Percentiles rank a stretch among this genome's conserved stretches.
Evolutionary conservation across 2,888 invertebrate genomes (phyloP).

Genomic region (Argyra leucocephala): DNA sequence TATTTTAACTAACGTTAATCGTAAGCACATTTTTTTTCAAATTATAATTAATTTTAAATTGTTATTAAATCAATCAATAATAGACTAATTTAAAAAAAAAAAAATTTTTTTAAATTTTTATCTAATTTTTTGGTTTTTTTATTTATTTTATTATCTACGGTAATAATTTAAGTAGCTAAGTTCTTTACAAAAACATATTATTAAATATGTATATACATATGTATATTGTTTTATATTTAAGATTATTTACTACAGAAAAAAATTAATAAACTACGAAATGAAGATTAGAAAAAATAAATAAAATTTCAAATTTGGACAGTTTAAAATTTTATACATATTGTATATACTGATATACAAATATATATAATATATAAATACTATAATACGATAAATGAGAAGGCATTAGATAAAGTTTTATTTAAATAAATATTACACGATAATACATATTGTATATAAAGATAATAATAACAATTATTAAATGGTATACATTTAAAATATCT

Average conservation of each 20-base stretch:
- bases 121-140: not conserved
- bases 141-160: not conserved
- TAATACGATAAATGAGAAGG: not conserved
- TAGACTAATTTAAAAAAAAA: not conserved
- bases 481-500: not conserved
- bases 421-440: not conserved
- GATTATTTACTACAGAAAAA: not conserved
- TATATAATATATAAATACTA: not conserved
- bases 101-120: not conserved
- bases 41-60: too few species aligned
- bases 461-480: not conserved
- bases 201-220: too few species aligned
- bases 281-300: not conserved
- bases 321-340: too few species aligned
- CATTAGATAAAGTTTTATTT: conserved; percentile 6
- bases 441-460: too few species aligned
- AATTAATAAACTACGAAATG: not conserved
- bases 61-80: too few species aligned
- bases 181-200: not conserved
- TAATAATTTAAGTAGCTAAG: not conserved
- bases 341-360: not conserved
- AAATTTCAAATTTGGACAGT: not conserved
- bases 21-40: too few species aligned
- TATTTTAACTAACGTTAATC: too few species aligned
- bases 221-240: not conserved